Percentiles rank a stretch among this genome's conserved stretches.
Evolutionary conservation across 2,888 invertebrate genomes (phyloP).

Genomic region (Macropis europaea): DNA sequence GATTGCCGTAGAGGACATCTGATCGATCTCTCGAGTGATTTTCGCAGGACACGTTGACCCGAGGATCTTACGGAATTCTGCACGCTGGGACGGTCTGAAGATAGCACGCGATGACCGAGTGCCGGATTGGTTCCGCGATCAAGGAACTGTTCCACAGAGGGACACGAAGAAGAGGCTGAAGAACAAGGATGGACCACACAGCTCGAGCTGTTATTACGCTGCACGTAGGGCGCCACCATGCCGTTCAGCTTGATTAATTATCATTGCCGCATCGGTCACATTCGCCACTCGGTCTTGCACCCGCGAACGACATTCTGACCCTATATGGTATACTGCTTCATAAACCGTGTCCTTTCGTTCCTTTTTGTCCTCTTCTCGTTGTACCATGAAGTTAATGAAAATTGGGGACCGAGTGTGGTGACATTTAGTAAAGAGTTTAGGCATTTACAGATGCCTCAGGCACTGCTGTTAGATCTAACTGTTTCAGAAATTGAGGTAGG

Average conservation of each 20-base stretch:
- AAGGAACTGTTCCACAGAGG: slow-evolving; percentile 49
- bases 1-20: too few relatives aligned
- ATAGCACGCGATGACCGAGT: slow-evolving; percentile 36
- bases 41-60: too few relatives aligned
- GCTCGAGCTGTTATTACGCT: slow-evolving; percentile 67
- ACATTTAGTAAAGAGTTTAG: too few relatives aligned
- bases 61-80: background rate
- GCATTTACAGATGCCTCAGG: too few relatives aligned
- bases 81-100: background rate
- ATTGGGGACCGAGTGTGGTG: background rate
- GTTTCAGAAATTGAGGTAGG: too few relatives aligned
- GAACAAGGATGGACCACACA: slow-evolving; percentile 69
- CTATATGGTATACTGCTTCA: slow-evolving; percentile 59
- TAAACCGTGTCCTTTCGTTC: slow-evolving; percentile 38
- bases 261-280: slow-evolving; percentile 64
- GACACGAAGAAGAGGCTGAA: slow-evolving; percentile 46
- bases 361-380: background rate
- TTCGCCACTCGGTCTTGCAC: slow-evolving; percentile 46
- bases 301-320: slow-evolving; percentile 60
- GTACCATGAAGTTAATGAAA: background rate
- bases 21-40: too few relatives aligned
- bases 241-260: slow-evolving; percentile 73
- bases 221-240: slow-evolving; percentile 62
- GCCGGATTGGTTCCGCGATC: slow-evolving; percentile 40
- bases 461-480: too few relatives aligned